Percentiles rank a stretch among this genome's conserved stretches.
These are phyloP conservation scores for Lasioglossum lativentre DNA, from an alignment of 2,888 invertebrate species.

Conservation along the genomic window DNA sequence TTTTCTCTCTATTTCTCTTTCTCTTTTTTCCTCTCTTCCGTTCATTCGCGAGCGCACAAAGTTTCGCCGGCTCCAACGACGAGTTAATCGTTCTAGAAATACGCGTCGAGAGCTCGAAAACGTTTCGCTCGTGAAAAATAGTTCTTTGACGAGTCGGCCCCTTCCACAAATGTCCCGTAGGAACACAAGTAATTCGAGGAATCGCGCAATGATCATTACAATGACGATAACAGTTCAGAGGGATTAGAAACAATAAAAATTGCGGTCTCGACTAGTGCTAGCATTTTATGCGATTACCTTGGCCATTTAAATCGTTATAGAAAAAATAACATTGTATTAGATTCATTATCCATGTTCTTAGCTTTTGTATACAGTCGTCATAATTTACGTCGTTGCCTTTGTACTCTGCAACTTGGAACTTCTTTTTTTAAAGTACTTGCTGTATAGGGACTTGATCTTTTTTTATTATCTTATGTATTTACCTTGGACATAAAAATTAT, in stretches of 20 bases:
- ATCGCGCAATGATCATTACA: background rate
- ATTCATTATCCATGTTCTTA: background rate
- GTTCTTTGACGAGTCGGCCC: background rate
- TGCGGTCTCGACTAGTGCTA: conserved; percentile 10
- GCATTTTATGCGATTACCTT: background rate
- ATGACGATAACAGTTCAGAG: background rate
- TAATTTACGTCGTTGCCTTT: background rate
- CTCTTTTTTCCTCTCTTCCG: background rate
- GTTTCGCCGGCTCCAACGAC: background rate
- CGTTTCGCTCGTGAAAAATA: background rate
- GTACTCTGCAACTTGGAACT: background rate
- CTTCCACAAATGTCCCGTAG: background rate
- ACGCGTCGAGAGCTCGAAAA: background rate
- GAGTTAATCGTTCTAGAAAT: background rate
- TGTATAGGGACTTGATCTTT: too few relatives aligned
- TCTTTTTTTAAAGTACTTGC: background rate
- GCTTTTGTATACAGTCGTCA: background rate
- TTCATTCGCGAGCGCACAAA: conserved; percentile 5
- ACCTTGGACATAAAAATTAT: too few relatives aligned
- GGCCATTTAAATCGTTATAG: background rate
- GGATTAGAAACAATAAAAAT: background rate
- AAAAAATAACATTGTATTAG: background rate
- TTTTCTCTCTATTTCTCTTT: background rate
- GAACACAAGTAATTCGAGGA: background rate
- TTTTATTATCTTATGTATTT: too few relatives aligned